These are phyloP conservation scores for Chrysocyon brachyurus DNA, from an alignment of 2,797 vertebrate species.

Conservation along the genomic window DNA sequence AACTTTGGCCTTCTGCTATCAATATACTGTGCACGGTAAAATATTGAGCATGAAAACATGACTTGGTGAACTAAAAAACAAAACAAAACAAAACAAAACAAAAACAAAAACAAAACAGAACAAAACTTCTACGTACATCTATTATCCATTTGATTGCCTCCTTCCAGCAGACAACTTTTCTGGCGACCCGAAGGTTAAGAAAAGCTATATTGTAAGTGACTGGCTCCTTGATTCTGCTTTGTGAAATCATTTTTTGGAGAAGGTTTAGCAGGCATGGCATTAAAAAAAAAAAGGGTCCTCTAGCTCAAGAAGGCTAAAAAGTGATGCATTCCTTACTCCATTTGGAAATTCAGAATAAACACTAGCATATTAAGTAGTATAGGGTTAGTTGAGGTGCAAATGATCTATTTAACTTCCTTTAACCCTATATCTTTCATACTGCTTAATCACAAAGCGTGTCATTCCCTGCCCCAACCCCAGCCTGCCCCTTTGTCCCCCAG, in stretches of 20 bases:
- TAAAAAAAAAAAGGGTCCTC: background rate
- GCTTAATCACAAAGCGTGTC: background rate
- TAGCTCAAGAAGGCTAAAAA: background rate
- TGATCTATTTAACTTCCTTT: background rate
- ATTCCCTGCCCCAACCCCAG: background rate
- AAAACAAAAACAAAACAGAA: background rate
- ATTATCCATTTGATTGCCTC: background rate
- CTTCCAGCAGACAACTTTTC: background rate
- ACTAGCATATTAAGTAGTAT: background rate
- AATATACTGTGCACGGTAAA: background rate
- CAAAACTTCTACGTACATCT: background rate
- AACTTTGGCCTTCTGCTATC: background rate
- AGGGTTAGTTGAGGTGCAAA: background rate
- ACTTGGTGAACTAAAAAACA: background rate
- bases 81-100: background rate
- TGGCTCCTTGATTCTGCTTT: background rate
- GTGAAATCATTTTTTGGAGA: background rate
- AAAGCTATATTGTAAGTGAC: background rate
- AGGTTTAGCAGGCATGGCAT: background rate
- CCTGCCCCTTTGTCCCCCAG: background rate
- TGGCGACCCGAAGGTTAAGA: background rate
- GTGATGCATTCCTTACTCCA: background rate
- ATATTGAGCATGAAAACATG: background rate
- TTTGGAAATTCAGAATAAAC: background rate
- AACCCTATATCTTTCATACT: background rate